Percentiles rank a stretch among this genome's conserved stretches.
phyloP scores from a whole-genome alignment of 2,113 vertebrate species.

The Corythoichthys intestinalis region DNA sequence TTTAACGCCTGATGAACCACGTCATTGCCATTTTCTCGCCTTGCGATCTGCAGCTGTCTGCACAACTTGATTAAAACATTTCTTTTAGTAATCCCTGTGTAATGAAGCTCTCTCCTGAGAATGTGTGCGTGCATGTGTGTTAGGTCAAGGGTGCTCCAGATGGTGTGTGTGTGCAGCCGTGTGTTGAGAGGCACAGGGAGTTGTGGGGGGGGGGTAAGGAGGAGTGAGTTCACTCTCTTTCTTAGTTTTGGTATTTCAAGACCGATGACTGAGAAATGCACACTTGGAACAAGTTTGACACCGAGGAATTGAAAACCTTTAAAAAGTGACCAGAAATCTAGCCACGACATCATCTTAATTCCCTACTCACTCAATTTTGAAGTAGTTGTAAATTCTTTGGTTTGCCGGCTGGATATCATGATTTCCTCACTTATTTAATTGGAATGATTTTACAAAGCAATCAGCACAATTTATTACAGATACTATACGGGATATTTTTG shows the following conservation, averaged over 20 bases:
- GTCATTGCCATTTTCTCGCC: conserved; percentile 71
- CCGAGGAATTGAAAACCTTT: conserved; percentile 30
- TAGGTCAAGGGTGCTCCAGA: conserved; percentile 53
- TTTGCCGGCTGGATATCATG: conserved; percentile 4
- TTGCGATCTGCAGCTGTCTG: conserved; percentile 69
- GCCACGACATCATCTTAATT: conserved; percentile 3
- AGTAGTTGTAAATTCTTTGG: background rate
- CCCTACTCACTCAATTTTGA: conserved; percentile 13
- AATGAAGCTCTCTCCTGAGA: conserved; percentile 71
- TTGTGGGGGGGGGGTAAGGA: conserved; percentile 4
- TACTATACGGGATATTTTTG: too few species aligned
- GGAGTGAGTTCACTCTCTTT: conserved; percentile 39
- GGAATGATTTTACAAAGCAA: background rate
- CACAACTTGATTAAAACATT: conserved; percentile 73
- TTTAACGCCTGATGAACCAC: conserved; percentile 67
- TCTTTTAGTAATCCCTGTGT: conserved; percentile 71
- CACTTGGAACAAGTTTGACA: conserved; percentile 56
- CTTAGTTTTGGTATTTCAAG: conserved; percentile 42
- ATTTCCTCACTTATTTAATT: background rate
- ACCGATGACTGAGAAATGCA: conserved; percentile 55
- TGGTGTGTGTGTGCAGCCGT: conserved; percentile 45
- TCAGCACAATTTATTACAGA: background rate
- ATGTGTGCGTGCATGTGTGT: conserved; percentile 35
- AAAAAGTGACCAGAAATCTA: conserved; percentile 25
- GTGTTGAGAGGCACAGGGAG: conserved; percentile 3